phyloP scores from a whole-genome alignment of 2,888 invertebrate genomes.

The Agrilus biguttatus region DNA sequence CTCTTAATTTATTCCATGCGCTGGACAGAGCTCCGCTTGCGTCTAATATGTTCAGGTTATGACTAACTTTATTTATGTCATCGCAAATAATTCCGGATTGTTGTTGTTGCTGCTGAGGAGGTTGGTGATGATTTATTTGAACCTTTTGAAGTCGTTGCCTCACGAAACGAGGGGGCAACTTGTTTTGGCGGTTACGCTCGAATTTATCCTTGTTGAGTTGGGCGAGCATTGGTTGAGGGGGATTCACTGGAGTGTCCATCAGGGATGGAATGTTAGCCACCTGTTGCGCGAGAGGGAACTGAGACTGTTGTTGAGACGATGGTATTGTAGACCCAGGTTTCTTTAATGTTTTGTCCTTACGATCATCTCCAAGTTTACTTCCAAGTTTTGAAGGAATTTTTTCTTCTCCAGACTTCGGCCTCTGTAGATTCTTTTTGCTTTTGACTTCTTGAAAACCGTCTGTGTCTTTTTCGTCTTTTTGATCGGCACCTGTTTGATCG shows the following conservation, averaged over 20 bases:
- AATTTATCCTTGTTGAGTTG: slow-evolving; percentile 19
- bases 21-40: slow-evolving; percentile 57
- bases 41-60: slow-evolving; percentile 24
- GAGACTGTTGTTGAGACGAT: slow-evolving; percentile 12
- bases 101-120: slow-evolving; percentile 23
- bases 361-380: slow-evolving; percentile 18
- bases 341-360: slow-evolving; percentile 6
- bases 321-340: slow-evolving; percentile 20
- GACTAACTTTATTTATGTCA: slow-evolving; percentile 34
- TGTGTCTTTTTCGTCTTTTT: slow-evolving; percentile 35
- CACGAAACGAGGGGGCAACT: slow-evolving; percentile 63
- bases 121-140: slow-evolving; percentile 30
- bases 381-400: slow-evolving; percentile 15
- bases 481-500: slow-evolving; percentile 18
- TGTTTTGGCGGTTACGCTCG: slow-evolving; percentile 37
- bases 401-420: slow-evolving; percentile 28
- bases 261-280: slow-evolving; percentile 35
- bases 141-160: slow-evolving; percentile 47
- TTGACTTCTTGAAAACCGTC: slow-evolving; percentile 76
- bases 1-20: slow-evolving; percentile 71
- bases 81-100: slow-evolving; percentile 23
- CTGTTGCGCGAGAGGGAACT: slow-evolving; percentile 23
- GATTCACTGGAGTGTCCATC: slow-evolving; percentile 36
- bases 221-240: slow-evolving; percentile 29
- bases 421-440: slow-evolving; percentile 61